phyloP scores from a whole-genome alignment of 92 coral and sea anemone species.

The Metridium senile region DNA sequence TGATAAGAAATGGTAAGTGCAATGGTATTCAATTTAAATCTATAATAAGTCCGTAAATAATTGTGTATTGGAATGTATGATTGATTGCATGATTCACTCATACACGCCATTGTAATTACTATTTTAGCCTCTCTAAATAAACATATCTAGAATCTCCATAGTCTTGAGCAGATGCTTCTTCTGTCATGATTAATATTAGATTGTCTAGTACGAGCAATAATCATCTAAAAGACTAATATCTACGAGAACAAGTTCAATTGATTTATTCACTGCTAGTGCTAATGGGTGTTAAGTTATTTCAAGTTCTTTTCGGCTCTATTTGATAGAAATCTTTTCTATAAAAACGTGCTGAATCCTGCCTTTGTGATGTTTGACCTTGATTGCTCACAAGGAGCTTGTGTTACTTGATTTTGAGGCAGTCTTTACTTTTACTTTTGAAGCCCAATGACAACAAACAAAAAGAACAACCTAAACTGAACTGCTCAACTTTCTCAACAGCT shows the following conservation, averaged over 20 bases:
- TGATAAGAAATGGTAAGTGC: slow-evolving; percentile 38
- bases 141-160: too few species aligned
- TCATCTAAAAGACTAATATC: too few species aligned
- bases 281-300: not conserved
- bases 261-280: not conserved
- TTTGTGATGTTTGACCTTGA: not conserved
- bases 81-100: not conserved
- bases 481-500: not conserved
- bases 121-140: too few species aligned
- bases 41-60: too few species aligned
- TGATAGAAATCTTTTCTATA: not conserved
- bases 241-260: too few species aligned
- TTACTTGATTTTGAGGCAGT: too few species aligned
- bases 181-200: too few species aligned
- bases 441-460: too few species aligned
- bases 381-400: not conserved
- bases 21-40: not conserved
- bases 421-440: too few species aligned
- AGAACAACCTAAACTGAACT: not conserved
- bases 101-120: too few species aligned
- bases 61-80: slow-evolving; percentile 9
- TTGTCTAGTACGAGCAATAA: too few species aligned
- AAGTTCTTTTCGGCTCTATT: not conserved
- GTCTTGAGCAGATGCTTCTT: too few species aligned
- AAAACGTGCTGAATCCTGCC: not conserved